Evolutionary conservation across 2,113 vertebrate species (phyloP), one percentile per base, ranked within the genome.

Genomic region (Pipa parva): DNA sequence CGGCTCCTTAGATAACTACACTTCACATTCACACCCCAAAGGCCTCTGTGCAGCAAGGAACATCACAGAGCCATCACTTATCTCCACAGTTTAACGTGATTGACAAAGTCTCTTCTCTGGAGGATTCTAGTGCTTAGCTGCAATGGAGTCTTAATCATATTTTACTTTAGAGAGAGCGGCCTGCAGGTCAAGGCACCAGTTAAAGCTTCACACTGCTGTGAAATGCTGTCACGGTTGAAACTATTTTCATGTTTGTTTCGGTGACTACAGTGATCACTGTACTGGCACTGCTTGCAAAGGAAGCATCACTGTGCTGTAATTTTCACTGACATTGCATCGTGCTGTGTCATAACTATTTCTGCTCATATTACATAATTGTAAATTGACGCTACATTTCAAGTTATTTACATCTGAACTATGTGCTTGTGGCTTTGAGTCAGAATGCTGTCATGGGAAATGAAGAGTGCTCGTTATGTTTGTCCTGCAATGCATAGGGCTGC

Each of bases 141-240:
- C 66, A 61, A 54, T 70, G 59, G 66, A 70, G 66, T 70, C 66
- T 45, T 70, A 61, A 70, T 70, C 66, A 70, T 58, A 70, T 61
- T 61, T 70, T 61, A 61, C 59, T 70, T 70, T 70, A 29, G 66
- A 70, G 66, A 59, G 48, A 26, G 48, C 54, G 66, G 58, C 65
- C 57, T 28, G 33, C 54, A 70, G 66, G 66, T 70, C 66, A 60
- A 20, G 57, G 33, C 66, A 70, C 58, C 57, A 45, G 66, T 61
- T 70, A 61, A 70, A 70, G 49, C 57, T 58, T 60, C 48, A 45
- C 17, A 37, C 48, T 60, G 66, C 57, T 61, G 66, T 61, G 66
- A 70, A 52, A 54, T 70, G 66, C 58, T 70, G 66, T 70, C 66
- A 70, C 57, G 37, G 57, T 48, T 60, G 33, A 52, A 61, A 70